These are phyloP conservation scores for Epizoanthus scotinus DNA, from an alignment of 92 coral and sea anemone genomes.

Conservation along the genomic window DNA sequence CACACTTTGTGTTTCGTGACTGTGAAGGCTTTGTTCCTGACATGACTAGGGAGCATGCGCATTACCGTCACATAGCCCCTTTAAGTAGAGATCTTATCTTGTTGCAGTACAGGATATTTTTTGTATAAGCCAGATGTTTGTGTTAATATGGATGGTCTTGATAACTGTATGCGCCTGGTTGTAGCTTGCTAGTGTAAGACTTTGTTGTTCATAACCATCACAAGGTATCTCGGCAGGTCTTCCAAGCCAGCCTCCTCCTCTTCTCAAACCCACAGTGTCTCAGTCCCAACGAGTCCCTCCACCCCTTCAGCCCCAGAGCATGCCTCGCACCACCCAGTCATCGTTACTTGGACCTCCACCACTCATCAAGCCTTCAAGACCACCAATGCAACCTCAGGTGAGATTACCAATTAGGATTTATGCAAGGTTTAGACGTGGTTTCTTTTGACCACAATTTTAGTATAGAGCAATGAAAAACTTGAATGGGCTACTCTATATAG, in stretches of 20 bases:
- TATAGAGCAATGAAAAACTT: no score
- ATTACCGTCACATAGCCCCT: no score
- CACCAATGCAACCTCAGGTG: conserved; percentile 81
- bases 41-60: no score
- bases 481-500: no score
- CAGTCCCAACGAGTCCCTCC: conserved; percentile 73
- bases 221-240: background rate
- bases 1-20: no score
- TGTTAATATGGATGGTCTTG: no score
- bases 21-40: no score
- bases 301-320: conserved; percentile 72
- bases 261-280: conserved; percentile 83
- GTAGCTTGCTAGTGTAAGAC: background rate
- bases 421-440: background rate
- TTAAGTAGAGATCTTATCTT: no score
- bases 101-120: no score
- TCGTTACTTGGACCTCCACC: conserved; percentile 96
- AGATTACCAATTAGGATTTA: background rate
- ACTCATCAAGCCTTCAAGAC: conserved; percentile 87
- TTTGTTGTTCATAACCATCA: background rate
- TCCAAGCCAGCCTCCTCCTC: conserved; percentile 91
- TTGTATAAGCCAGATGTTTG: no score
- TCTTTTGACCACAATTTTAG: background rate
- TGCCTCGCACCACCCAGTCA: conserved; percentile 67
- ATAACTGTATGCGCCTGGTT: background rate